These are phyloP conservation scores for Clusia tigrina DNA, from an alignment of 2,888 invertebrate genomes.

Conservation along the genomic window DNA sequence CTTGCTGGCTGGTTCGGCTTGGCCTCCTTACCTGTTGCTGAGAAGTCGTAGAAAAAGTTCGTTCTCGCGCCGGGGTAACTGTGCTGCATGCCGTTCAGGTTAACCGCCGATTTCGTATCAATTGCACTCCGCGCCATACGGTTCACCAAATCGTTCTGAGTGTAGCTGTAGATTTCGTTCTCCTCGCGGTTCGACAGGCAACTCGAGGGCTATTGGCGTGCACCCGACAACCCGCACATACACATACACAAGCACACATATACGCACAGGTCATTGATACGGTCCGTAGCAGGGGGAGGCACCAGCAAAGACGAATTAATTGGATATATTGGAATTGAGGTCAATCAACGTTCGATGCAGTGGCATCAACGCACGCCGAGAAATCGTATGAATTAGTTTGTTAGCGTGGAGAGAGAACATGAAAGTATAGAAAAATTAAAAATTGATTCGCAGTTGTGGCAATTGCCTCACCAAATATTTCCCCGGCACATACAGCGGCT, in stretches of 20 bases:
- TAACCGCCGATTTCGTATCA: constrained; percentile 71
- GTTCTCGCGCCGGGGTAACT: constrained; percentile 62
- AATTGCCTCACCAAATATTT: constrained; percentile 93
- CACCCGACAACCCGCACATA: too few relatives aligned
- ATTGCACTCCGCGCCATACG: constrained; percentile 72
- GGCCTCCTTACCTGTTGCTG: constrained; percentile 63
- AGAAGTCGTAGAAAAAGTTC: constrained; percentile 65
- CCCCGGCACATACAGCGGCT: constrained; percentile 89
- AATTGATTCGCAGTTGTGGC: too few relatives aligned
- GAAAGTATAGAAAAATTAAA: too few relatives aligned
- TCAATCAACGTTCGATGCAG: too few relatives aligned
- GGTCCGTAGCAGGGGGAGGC: too few relatives aligned
- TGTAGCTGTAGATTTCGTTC: constrained; percentile 89
- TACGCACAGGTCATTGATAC: too few relatives aligned
- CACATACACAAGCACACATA: too few relatives aligned
- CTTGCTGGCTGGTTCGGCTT: constrained; percentile 8
- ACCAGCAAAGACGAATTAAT: too few relatives aligned
- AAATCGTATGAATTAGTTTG: too few relatives aligned
- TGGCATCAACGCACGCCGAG: too few relatives aligned
- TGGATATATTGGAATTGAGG: too few relatives aligned
- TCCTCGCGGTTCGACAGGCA: constrained; percentile 90
- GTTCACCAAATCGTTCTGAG: constrained; percentile 83
- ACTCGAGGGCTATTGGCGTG: constrained; percentile 79
- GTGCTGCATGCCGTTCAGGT: constrained; percentile 62
- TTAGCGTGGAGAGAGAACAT: too few relatives aligned